Base-by-base conservation (phyloP, 2,888 invertebrate species). In the Aphidoletes aphidimyza region DNA sequence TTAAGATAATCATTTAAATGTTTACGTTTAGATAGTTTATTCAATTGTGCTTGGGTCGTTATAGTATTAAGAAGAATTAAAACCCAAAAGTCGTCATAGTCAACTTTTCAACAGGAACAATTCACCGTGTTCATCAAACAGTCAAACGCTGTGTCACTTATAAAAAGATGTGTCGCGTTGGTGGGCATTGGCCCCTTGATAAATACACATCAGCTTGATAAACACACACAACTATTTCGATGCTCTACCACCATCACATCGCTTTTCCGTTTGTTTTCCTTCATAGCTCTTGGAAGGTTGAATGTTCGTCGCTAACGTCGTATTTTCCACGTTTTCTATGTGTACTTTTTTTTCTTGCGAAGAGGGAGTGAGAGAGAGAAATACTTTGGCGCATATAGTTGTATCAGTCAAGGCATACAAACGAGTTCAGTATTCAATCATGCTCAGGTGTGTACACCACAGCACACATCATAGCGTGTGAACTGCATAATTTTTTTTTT, bases 361-460 rank as follows among this genome's bases (percentile, higher is more conserved):
- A n/a, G n/a, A n/a, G n/a, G n/a, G n/a, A n/a, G n/a, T n/a, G n/a
- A n/a, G n/a, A n/a, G n/a, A 54, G 6, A 54, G 22, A 22, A 11
- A 11, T 22, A 54, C 26, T 5, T 5, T 54, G 22, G n/a, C 54
- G 54, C 22, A 54, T 54, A 26, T 22, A n/a, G 22, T 0, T 5
- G 22, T n/a, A 54, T 42, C 42, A 42, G 42, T 42, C 14, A 14
- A 42, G 42, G 8, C 22, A 54, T 54, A 54, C 11, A 54, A 26
- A 54, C 54, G 5, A 54, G 54, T 54, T 69, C 69, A 69, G 69
- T 69, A 34, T 69, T 69, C 3, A 69, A 69, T 30, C 69, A 69
- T 69, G 30, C 69, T 69, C 69, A 69, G 69, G 69, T 69, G 69
- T 69, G 69, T 69, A 69, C 69, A 22, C 8, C 69, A 69, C n/a